These are phyloP conservation scores for Cyanistes caeruleus DNA, from an alignment of 2,113 vertebrate species.

Conservation along the genomic window DNA sequence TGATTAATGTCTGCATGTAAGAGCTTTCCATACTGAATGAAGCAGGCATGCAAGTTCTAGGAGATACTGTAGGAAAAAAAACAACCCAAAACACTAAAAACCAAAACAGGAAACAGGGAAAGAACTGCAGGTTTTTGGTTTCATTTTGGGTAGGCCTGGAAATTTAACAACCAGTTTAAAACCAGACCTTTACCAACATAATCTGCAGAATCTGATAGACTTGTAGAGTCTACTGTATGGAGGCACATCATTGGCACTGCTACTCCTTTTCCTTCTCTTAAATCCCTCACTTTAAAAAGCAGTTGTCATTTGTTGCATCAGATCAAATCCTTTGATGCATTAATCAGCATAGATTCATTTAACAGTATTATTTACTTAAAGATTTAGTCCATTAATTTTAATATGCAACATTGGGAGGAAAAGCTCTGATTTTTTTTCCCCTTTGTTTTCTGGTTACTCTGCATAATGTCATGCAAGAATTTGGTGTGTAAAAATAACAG, in stretches of 20 bases:
- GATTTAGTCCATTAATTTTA: background rate
- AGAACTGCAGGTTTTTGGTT: background rate
- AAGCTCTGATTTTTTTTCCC: background rate
- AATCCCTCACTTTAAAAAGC: background rate
- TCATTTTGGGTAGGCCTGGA: background rate
- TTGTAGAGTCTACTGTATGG: background rate
- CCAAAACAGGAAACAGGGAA: background rate
- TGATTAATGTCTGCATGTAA: background rate
- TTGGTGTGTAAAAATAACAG: background rate
- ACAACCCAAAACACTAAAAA: background rate
- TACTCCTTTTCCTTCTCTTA: background rate
- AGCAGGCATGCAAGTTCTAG: background rate
- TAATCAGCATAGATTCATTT: background rate
- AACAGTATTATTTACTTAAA: background rate
- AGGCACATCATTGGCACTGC: background rate
- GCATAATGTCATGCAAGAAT: background rate
- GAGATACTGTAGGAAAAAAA: background rate
- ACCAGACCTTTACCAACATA: background rate
- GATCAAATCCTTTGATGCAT: accelerated
- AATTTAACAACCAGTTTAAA: background rate
- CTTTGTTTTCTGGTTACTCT: background rate
- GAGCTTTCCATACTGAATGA: background rate
- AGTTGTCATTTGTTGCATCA: background rate
- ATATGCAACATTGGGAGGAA: background rate
- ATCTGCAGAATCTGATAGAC: background rate